Base-by-base conservation (phyloP, 2,888 invertebrate genomes). In the Chouioia cunea region DNA sequence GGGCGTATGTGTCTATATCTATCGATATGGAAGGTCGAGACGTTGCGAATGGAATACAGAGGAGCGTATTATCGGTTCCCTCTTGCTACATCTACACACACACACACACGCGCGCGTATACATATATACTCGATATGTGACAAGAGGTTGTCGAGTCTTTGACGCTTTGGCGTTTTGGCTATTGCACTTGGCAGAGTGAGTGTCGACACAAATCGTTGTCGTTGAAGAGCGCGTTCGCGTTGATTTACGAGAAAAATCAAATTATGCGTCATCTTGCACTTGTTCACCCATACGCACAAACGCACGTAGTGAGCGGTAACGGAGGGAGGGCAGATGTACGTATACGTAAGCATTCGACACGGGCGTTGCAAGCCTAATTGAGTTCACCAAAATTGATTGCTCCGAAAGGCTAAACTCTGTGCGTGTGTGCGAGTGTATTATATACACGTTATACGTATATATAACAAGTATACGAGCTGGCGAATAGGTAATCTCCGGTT, bases 1-100 rank as follows among this genome's bases (percentile, higher is more conserved):
- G 36, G 10, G 36, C 36, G 36, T 36, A 36, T 36, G 36, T 36
- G 36, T 36, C 36, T 36, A n/a, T n/a, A 77, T 76, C 77, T 83
- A 83, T 85, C 85, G 84, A 85, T 85, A 85, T 84, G 84, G 83
- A 83, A 83, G 81, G 80, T 76, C 75, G 77, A 74, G 73, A 64
- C 75, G 76, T 77, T 82, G 82, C 80, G 82, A 78, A 76, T 80
- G 79, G 85, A 85, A 85, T 85, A 85, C 85, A 85, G 83, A 85
- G 81, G 81, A 82, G 81, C 82, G 80, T 82, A 85, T 85, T 85
- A 85, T 84, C 85, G 83, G 18, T 64, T 71, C 48, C 53, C 20
- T 27, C 44, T 20, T 4, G 46, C 54, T 22, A 23, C 16, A 43
- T 12, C 8, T 10, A 56, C 4, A 44, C n/a, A 6, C 15, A 47